Evolutionary conservation across 1,140 invertebrate species (phyloP).

Genomic region (Diabrotica undecimpunctata): DNA sequence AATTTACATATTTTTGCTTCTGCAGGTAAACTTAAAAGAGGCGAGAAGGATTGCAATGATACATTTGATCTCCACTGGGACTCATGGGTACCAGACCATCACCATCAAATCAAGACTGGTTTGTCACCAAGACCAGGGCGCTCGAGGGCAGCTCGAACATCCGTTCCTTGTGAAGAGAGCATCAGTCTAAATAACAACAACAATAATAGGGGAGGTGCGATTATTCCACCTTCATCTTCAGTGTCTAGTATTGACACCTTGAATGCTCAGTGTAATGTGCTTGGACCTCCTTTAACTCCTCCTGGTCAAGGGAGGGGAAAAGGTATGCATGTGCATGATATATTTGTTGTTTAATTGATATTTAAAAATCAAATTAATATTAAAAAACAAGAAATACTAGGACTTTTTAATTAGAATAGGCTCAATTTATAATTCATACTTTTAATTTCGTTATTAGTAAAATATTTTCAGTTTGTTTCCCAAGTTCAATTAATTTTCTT

Average conservation of each 20-base stretch:
- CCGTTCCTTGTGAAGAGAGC: slow-evolving; percentile 60
- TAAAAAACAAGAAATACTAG: background rate
- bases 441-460: no score
- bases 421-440: no score
- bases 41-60: slow-evolving; percentile 55
- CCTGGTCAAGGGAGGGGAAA: slow-evolving; percentile 42
- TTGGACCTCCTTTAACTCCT: slow-evolving; percentile 41
- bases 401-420: no score
- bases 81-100: slow-evolving; percentile 70
- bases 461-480: no score
- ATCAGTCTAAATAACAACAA: slow-evolving; percentile 53
- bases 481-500: no score
- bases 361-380: background rate
- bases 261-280: slow-evolving; percentile 39
- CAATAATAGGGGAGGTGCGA: slow-evolving; percentile 44
- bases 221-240: slow-evolving; percentile 44
- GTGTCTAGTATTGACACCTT: slow-evolving; percentile 47
- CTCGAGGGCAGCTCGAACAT: slow-evolving; percentile 52
- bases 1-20: no score
- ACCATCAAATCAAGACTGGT: slow-evolving; percentile 45
- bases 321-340: slow-evolving; percentile 37
- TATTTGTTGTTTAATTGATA: background rate
- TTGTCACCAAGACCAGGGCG: slow-evolving; percentile 58
- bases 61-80: slow-evolving; percentile 86
- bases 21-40: slow-evolving; percentile 60